Evolutionary conservation across 1,140 invertebrate genomes (phyloP).

Genomic region (Saxidomus purpurata): DNA sequence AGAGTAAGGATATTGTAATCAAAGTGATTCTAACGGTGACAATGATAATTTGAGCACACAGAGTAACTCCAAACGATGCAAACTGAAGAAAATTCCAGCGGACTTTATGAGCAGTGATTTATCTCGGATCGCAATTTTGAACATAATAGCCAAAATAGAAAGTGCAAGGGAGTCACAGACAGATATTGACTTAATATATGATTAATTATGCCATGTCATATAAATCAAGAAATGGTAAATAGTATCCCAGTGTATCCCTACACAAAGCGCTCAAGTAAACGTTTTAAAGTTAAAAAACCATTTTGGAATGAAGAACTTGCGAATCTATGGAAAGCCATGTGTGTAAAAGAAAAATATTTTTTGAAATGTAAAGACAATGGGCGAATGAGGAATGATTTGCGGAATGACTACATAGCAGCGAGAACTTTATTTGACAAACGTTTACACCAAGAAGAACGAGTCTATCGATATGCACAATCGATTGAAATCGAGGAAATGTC

Average conservation of each 20-base stretch:
- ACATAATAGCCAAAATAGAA: slow-evolving; percentile 12
- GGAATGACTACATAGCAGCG: not conserved
- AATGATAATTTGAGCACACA: not conserved
- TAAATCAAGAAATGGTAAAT: not conserved
- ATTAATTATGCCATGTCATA: not conserved
- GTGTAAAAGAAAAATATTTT: not conserved
- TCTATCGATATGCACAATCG: not conserved
- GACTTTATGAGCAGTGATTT: slow-evolving; percentile 18
- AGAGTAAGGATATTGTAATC: not conserved
- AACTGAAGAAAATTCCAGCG: not conserved
- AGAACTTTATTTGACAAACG: not conserved
- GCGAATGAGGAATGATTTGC: not conserved
- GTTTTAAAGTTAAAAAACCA: not conserved
- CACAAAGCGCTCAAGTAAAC: not conserved
- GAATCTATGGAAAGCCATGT: not conserved
- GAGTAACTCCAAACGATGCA: not conserved
- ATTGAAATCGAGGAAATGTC: slow-evolving; percentile 1
- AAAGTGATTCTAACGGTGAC: not conserved
- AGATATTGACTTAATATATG: not conserved
- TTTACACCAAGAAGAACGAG: not conserved
- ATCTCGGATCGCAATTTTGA: not conserved
- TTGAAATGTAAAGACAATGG: not conserved
- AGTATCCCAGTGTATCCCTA: not conserved
- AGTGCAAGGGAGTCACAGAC: not conserved
- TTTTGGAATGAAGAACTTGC: not conserved